Evolutionary conservation across 2,888 invertebrate genomes (phyloP).

Genomic region (Lepas anatifera): DNA sequence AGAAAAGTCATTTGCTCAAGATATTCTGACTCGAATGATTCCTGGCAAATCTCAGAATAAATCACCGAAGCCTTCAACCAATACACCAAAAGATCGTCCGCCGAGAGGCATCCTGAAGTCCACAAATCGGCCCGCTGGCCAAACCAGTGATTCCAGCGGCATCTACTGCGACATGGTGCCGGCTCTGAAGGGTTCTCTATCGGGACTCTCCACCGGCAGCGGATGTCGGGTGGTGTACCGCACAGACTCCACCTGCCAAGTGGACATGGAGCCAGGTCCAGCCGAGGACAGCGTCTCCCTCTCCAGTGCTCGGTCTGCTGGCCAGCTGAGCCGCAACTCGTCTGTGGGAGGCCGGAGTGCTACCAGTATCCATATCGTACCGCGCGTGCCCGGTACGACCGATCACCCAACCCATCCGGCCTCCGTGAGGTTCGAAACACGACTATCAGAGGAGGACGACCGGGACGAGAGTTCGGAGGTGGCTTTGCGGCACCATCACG

Average conservation of each 20-base stretch:
- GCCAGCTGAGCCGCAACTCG: neutral
- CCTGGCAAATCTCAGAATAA: neutral
- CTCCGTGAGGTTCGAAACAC: neutral
- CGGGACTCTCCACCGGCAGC: neutral
- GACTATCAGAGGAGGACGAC: neutral
- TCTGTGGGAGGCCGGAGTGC: neutral
- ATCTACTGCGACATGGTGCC: constrained; percentile 7
- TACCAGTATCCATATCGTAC: neutral
- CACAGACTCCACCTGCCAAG: constrained; percentile 2
- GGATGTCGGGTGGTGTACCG: neutral
- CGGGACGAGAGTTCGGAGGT: neutral
- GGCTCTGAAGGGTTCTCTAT: neutral
- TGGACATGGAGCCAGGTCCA: neutral
- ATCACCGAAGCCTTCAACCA: neutral
- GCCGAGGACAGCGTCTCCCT: neutral
- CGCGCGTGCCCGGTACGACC: neutral
- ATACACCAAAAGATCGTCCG: neutral
- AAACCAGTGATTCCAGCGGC: neutral
- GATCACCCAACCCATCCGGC: neutral
- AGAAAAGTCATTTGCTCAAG: neutral
- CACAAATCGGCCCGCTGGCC: neutral
- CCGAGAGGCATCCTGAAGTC: neutral
- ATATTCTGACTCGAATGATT: neutral
- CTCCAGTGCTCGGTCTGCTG: neutral
- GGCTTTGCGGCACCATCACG: neutral